Base-by-base conservation (phyloP, 2,113 vertebrate genomes). In the Megaceryle maxima region DNA sequence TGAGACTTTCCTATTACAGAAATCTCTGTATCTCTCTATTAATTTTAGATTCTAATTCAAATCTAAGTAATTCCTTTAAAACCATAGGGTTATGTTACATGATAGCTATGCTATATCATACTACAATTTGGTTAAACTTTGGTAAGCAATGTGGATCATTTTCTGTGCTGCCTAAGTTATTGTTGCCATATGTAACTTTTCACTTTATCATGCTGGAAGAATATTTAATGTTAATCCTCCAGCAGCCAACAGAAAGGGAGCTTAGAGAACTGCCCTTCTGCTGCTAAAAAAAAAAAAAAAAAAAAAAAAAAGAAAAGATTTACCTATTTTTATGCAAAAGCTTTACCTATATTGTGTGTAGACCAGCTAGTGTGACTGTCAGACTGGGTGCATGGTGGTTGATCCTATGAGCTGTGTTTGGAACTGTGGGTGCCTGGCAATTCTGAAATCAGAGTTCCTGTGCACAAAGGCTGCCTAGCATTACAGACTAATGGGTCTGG, bases 71-170 rank as follows among this genome's bases (percentile, higher is more conserved):
- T 87, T 83, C 29, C 8, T 26, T 53, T 87, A 66, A 76, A 90
- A 70, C 39, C 75, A 12, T 39, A 69, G 43, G 21, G 26, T 78
- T 68, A 35, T 33, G 20, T 59, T 83, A 13, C 16, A 18, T 25
- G 37, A 53, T 37, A 77, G 21, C 53, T 60, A 15, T n/a, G 7
- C 55, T 67, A 8, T 62, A 28, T 87, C 7, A 5, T 77, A 25
- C 29, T 22, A 24, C 43, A 70, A 29, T 89, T 53, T 84, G 28
- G 9, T 75, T 89, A 55, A 89, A 76, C 20, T 26, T 51, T 0
- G 0, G 13, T 41, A 21, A 75, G 20, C 0, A 0, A 28, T 48
- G 35, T 13, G 35, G 35, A 56, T 79, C 1, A 2, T 44, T 48
- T 29, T 43, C 25, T 72, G 26, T 83, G 48, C 35, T 56, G 6